Conservation (phyloP, 1,140 invertebrate species). For the Papilio dardanus region DNA sequence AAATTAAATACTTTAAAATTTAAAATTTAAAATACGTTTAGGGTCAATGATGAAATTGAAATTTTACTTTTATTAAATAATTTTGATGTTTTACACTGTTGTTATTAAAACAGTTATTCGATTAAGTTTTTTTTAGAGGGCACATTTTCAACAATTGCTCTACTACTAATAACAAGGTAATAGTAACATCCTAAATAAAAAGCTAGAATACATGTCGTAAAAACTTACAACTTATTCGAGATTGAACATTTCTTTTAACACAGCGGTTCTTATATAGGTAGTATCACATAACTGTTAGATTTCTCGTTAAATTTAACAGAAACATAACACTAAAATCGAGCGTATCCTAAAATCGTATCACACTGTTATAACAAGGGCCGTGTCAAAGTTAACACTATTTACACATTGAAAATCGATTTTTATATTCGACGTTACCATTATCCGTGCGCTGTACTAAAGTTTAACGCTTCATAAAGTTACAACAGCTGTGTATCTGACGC, state of each 20-base stretch:
- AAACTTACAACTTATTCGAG: neutral
- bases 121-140: neutral
- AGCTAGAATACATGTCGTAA: neutral
- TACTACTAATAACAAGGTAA: neutral
- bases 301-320: neutral
- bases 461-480: constrained; percentile 34
- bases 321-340: constrained; percentile 3
- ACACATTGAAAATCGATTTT: constrained; percentile 37
- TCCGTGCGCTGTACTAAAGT: constrained; percentile 28
- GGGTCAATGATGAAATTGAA: neutral
- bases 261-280: neutral
- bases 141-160: neutral
- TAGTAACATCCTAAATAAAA: neutral
- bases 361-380: constrained; percentile 26
- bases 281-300: neutral
- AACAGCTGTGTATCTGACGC: constrained; percentile 34
- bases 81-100: neutral
- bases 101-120: neutral
- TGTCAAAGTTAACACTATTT: constrained; percentile 31
- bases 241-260: neutral
- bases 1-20: constrained; percentile 5
- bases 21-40: constrained; percentile 2
- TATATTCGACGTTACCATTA: constrained; percentile 34
- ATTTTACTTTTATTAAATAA: neutral
- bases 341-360: constrained; percentile 5